These are phyloP conservation scores for Operophtera brumata DNA, from an alignment of 2,888 invertebrate genomes.

Conservation along the genomic window DNA sequence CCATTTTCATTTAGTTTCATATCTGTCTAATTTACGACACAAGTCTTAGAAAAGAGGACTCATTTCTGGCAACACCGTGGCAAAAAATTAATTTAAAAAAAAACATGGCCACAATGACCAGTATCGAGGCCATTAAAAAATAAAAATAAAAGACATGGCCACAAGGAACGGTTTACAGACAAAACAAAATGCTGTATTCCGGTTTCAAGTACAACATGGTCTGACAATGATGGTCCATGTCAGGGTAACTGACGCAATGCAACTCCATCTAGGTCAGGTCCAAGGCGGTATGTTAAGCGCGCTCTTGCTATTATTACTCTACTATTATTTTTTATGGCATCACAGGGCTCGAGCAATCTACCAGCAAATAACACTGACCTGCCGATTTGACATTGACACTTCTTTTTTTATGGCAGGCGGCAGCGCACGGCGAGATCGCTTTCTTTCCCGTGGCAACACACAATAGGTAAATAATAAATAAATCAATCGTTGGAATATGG, in stretches of 20 bases:
- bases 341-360: conserved; percentile 1
- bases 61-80: too few relatives aligned
- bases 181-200: conserved; percentile 3
- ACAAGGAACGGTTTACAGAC: too few relatives aligned
- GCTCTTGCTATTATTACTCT: conserved; percentile 2
- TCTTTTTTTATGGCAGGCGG: conserved; percentile 8
- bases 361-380: conserved; percentile 18
- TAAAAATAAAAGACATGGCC: too few relatives aligned
- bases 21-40: too few relatives aligned
- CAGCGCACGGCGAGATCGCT: not conserved
- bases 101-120: too few relatives aligned
- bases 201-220: conserved; percentile 1
- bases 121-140: too few relatives aligned
- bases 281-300: conserved; percentile 13
- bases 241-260: conserved; percentile 1
- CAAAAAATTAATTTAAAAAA: too few relatives aligned
- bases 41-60: too few relatives aligned
- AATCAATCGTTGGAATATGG: too few relatives aligned
- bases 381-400: conserved; percentile 19
- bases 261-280: conserved; percentile 14
- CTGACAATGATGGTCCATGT: not conserved
- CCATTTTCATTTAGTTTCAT: too few relatives aligned
- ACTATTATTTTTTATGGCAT: conserved; percentile 8
- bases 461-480: conserved; percentile 1
- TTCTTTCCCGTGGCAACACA: conserved; percentile 1